Percentiles rank a stretch among this genome's conserved stretches.
phyloP scores from a whole-genome alignment of 2,797 vertebrate genomes.

The Mormyrops boulengeri region DNA sequence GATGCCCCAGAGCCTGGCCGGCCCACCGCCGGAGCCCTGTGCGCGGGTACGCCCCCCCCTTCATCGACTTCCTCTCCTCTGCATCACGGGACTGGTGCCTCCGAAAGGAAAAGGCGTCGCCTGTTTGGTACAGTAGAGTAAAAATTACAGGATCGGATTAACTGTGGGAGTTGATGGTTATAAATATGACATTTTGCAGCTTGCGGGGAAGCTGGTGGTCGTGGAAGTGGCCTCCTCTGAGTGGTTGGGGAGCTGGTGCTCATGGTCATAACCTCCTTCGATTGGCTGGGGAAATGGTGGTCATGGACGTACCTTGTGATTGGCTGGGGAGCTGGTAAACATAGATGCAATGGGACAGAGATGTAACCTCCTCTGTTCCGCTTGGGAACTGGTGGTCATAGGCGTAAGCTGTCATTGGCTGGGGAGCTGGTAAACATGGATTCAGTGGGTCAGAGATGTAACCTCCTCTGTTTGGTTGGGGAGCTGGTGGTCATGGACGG shows the following conservation, averaged over 20 bases:
- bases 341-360: background rate
- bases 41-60: conserved; percentile 66
- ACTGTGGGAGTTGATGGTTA: background rate
- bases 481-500: background rate
- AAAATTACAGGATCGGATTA: background rate
- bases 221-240: background rate
- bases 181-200: background rate
- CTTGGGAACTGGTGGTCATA: background rate
- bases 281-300: background rate
- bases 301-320: background rate
- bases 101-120: background rate
- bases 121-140: background rate
- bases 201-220: background rate
- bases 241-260: background rate
- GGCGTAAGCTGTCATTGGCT: background rate
- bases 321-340: background rate
- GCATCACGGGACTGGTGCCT: background rate
- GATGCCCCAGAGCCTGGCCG: conserved; percentile 87
- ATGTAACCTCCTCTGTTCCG: background rate
- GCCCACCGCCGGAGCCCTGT: conserved; percentile 85
- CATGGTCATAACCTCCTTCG: background rate
- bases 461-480: background rate
- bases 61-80: background rate
- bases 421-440: no score
- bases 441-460: background rate